Percentiles rank a stretch among this genome's conserved stretches.
phyloP scores from a whole-genome alignment of 1,140 invertebrate genomes.

The Xylocopa sonorina region DNA sequence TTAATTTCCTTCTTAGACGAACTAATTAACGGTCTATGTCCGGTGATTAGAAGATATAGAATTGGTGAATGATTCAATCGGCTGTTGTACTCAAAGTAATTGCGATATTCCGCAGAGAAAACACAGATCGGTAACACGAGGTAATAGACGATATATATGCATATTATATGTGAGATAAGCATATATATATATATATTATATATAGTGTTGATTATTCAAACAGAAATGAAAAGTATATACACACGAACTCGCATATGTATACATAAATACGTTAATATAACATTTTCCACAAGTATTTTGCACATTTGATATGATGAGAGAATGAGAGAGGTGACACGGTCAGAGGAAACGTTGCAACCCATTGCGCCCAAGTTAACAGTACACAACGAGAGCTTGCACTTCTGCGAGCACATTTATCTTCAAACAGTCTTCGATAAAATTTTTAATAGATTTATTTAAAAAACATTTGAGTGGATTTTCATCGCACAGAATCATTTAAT shows the following conservation, averaged over 20 bases:
- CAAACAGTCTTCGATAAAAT: slow-evolving; percentile 22
- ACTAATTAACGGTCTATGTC: slow-evolving; percentile 78
- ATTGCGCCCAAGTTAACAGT: slow-evolving; percentile 67
- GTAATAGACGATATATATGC: slow-evolving; percentile 74
- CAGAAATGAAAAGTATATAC: slow-evolving; percentile 62
- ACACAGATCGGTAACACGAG: slow-evolving; percentile 75
- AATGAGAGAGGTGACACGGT: slow-evolving; percentile 59
- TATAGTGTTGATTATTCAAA: slow-evolving; percentile 77
- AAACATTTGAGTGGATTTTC: neutral
- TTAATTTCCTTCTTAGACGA: slow-evolving; percentile 14
- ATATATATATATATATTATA: no score
- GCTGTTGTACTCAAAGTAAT: slow-evolving; percentile 79
- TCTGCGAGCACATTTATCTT: slow-evolving; percentile 68
- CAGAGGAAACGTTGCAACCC: slow-evolving; percentile 65
- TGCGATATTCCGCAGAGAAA: slow-evolving; percentile 73
- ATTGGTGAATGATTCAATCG: slow-evolving; percentile 64
- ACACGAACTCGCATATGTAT: slow-evolving; percentile 61
- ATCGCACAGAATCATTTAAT: neutral
- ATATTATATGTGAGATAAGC: slow-evolving; percentile 63
- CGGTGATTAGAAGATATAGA: slow-evolving; percentile 67
- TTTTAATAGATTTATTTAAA: neutral
- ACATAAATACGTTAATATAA: slow-evolving; percentile 71
- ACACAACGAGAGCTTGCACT: slow-evolving; percentile 65
- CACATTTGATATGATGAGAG: slow-evolving; percentile 78
- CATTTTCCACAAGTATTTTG: slow-evolving; percentile 81